phyloP scores from a whole-genome alignment of 2,113 vertebrate species.

The Trichomycterus rosablanca region DNA sequence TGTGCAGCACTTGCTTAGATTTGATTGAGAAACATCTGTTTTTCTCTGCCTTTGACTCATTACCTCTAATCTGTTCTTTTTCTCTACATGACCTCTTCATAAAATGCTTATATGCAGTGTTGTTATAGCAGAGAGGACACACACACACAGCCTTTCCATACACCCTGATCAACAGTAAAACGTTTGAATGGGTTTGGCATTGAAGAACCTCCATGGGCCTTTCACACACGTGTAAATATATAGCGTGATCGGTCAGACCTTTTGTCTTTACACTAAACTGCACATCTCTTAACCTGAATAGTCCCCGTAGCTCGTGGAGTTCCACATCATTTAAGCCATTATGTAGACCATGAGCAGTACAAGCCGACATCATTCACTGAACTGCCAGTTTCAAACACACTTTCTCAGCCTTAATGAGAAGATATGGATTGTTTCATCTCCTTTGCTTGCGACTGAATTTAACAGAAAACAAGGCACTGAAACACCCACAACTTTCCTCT shows the following conservation, averaged over 20 bases:
- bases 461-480: conserved; percentile 23
- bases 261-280: conserved; percentile 23
- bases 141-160: no score
- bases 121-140: no score
- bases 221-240: not conserved
- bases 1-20: no score
- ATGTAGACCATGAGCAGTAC: conserved; percentile 23
- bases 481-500: conserved; percentile 14
- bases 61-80: no score
- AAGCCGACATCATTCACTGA: conserved; percentile 20
- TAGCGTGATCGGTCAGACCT: conserved; percentile 20
- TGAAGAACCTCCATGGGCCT: not conserved
- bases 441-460: conserved; percentile 19
- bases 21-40: no score
- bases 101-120: no score
- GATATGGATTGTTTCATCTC: conserved; percentile 17
- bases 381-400: conserved; percentile 2
- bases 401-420: conserved; percentile 5
- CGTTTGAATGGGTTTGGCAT: not conserved
- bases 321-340: conserved; percentile 30
- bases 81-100: no score
- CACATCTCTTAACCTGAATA: conserved; percentile 17
- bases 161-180: conserved; percentile 24
- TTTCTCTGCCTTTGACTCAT: no score
- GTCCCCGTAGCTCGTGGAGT: conserved; percentile 8